A percentile compares a stretch with the other conserved stretches of the same genome.
Conservation (phyloP, 2,797 vertebrate species). For the Acanthurus lineatus region DNA sequence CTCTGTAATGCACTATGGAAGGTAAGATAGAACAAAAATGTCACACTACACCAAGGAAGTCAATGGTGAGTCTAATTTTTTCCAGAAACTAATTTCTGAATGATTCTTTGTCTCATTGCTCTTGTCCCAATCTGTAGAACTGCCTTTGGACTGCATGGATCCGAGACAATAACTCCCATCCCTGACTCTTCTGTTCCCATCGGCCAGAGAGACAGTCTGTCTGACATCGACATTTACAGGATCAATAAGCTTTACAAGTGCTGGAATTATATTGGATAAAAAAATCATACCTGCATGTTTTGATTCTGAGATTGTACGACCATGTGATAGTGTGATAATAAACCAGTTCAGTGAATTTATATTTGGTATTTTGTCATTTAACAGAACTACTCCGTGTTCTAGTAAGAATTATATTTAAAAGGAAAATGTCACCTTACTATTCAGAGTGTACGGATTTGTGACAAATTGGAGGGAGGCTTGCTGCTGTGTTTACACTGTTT, state of each 20-base stretch:
- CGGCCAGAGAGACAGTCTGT: conserved; percentile 42
- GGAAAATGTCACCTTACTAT: too few species aligned
- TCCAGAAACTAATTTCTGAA: background rate
- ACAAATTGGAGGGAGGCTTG: too few species aligned
- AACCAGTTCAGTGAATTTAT: background rate
- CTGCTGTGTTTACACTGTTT: too few species aligned
- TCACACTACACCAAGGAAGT: rapidly evolving
- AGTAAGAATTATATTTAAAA: too few species aligned
- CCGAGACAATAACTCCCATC: conserved; percentile 68
- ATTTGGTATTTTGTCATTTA: conserved; percentile 11
- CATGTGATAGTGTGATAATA: conserved; percentile 20
- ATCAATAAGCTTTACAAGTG: conserved; percentile 78
- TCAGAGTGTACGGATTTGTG: too few species aligned
- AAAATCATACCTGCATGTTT: background rate
- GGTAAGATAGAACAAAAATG: conserved; percentile 29
- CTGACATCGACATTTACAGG: conserved; percentile 49
- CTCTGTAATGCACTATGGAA: conserved; percentile 89
- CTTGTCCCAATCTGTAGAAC: conserved; percentile 44
- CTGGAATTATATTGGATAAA: rapidly evolving
- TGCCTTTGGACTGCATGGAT: conserved; percentile 23
- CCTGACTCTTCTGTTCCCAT: conserved; percentile 48
- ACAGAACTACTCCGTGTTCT: background rate
- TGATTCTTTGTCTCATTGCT: background rate
- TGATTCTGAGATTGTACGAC: background rate
- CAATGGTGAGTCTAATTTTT: background rate